Base-by-base conservation (phyloP, 2,888 invertebrate genomes). In the Caenorhabditis panamensis region DNA sequence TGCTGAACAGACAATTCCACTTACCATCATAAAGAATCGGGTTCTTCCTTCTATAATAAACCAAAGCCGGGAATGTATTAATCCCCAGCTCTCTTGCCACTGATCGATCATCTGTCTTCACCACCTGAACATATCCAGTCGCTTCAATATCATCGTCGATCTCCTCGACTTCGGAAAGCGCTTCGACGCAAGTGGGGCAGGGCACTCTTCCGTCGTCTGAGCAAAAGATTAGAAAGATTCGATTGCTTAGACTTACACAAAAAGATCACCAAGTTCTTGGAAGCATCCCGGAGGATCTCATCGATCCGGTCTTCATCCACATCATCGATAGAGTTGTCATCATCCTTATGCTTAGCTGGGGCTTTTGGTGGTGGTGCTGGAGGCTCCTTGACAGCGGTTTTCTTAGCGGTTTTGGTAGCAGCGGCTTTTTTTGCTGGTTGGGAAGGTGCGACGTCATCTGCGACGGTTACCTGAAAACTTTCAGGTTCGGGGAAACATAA, bases 281-380 rank as follows among this genome's bases (percentile, higher is more conserved):
- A 96, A 89, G 96, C 96, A 91, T 97, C 97, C 86, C 96, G 95
- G 66, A 97, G 92, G 22, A 97, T 92, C 92, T 97, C 97, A 90
- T 97, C 96, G 89, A 97, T 93, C 96, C 96, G 96, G 92, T 96
- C 96, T 82, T 95, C 94, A 92, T 97, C 96, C 9, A 97, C 97
- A 91, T 97, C 96, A 63, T 87, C 87, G 49, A 87, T 87, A 53
- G 87, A 85, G 58, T 87, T 82, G 59, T 86, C 82, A 56, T 86
- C 84, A 51, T 83, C 85, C 26, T 75, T 72, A 18, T 83, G 82
- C 26, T 79, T 68, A 6, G 66, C 24, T 9, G 67, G 22, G 9
- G 31, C n/a, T 26, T 77, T 77, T 11, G 69, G 36, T 47, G 58
- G 61, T 51, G 77, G 53, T 18, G 77, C 22, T 63, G 77, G 62